Evolutionary conservation across 2,888 invertebrate genomes (phyloP), one percentile per base, ranked within the genome.

Genomic region (Eristalinus aeneus): DNA sequence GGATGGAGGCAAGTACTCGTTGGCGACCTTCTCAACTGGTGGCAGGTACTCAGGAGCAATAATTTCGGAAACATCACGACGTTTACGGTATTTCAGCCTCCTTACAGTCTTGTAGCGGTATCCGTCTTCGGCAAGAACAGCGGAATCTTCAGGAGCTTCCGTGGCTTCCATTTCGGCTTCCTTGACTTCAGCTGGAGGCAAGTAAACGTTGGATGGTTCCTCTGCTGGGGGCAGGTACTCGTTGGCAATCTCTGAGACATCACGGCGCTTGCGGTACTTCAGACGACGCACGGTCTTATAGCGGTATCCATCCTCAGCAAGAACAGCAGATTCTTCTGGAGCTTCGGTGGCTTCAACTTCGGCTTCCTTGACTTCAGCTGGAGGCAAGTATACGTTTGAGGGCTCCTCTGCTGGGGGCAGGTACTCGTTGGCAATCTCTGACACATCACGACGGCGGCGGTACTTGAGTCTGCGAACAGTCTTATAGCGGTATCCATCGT

Each of bases 101-200:
- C 89, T 89, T 0, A 90, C 88, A 0, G 89, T 89, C 58, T 89
- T 90, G 74, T 90, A 90, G 32, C 88, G 82, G 78, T 90, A 90
- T 0, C 90, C 90, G 85, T 90, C 89, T 0, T 88, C 87, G 6
- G 68, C 89, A 0, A 90, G 88, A 6, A 87, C 88, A 54, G 89
- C 89, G 0, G 89, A 88, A 0, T 89, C 89, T 34, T 89, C 88
- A 8, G 80, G 54, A 0, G 68, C 84, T 68, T 89, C 88, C 0
- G 76, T 86, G 2, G 88, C 16, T 79, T 68, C 80, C n/a, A n/a
- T n/a, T n/a, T n/a, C n/a, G n/a, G n/a, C n/a, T 0, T 73, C 54
- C 53, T 54, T 63, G 2, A 39, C 12, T 27, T 78, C 67, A 27
- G 46, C 75, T 64, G 82, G 82, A 1, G 79, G 74, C 1, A 72